Base-by-base conservation (phyloP, 1,140 invertebrate species). In the Caenorhabditis tropicalis region DNA sequence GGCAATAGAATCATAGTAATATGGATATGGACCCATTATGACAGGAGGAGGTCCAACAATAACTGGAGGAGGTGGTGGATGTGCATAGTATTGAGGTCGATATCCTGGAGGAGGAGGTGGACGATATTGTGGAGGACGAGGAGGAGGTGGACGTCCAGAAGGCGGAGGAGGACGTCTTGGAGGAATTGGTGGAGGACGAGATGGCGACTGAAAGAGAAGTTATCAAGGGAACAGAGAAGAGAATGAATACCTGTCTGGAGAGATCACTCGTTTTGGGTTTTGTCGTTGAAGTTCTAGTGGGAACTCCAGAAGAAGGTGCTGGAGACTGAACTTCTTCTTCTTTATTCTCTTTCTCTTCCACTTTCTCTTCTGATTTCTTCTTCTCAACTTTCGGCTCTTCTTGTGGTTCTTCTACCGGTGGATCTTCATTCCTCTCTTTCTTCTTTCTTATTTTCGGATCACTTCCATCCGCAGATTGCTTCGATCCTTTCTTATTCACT, bases 321-420 rank as follows among this genome's bases (percentile, higher is more conserved):
- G 58, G 29, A 33, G 58, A 4, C 10, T 21, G 7, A 24, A 21
- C 53, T 9, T 56, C 53, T 9, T 24, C 51, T 21, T 56, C 53
- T 10, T n/a, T 15, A 10, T 51, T 51, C 24, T 56, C 49, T 51
- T 58, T 58, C 27, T 58, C 58, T 16, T 19, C 29, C 19, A 12
- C 10, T 33, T 60, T 31, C 19, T 83, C 82, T 21, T 29, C 24
- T 29, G 43, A 21, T 29, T 79, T 49, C 33, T 83, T 43, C n/a
- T 74, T 53, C 27, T 79, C 70, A 48, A 10, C 48, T 56, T 89
- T 87, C 27, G 87, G 85, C 48, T 89, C 87, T 74, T 88, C 87
- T 91, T 96, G 97, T 92, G 97, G 96, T 83, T 95, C 93, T 92
- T 97, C 16, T 53, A 4, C 15, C 27, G 16, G 27, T n/a, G 21